Conservation (phyloP, 2,113 vertebrate genomes). For the Grus americana region DNA sequence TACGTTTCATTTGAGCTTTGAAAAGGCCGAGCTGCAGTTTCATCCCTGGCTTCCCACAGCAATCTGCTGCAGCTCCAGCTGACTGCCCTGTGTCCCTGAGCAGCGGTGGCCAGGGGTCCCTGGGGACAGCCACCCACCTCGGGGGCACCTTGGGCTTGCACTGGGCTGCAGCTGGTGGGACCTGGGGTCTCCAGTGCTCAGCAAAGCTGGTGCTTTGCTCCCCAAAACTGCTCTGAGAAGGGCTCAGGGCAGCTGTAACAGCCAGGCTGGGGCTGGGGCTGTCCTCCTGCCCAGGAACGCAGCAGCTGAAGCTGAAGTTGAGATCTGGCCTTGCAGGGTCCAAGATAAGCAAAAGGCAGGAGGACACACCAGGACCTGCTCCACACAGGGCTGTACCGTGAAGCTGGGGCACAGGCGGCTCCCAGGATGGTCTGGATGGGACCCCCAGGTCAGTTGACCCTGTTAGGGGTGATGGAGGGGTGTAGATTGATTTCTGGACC, state of each 20-base stretch:
- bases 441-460: background rate
- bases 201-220: background rate
- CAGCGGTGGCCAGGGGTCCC: background rate
- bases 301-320: background rate
- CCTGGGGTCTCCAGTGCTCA: background rate
- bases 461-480: background rate
- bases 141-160: background rate
- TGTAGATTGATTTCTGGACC: background rate
- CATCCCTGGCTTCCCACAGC: background rate
- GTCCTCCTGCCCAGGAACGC: background rate
- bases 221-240: background rate
- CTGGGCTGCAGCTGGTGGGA: background rate
- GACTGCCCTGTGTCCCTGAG: fast-evolving
- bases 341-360: background rate
- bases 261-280: background rate
- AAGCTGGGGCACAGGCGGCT: fast-evolving
- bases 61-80: background rate
- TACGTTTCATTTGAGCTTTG: background rate
- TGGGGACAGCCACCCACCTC: fast-evolving
- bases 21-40: background rate
- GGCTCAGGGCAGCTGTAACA: background rate
- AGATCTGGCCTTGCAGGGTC: background rate
- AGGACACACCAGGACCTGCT: background rate
- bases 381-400: fast-evolving
- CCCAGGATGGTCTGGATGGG: background rate